These are phyloP conservation scores for Globodera rostochiensis DNA, from an alignment of 1,140 invertebrate species.

Conservation along the genomic window DNA sequence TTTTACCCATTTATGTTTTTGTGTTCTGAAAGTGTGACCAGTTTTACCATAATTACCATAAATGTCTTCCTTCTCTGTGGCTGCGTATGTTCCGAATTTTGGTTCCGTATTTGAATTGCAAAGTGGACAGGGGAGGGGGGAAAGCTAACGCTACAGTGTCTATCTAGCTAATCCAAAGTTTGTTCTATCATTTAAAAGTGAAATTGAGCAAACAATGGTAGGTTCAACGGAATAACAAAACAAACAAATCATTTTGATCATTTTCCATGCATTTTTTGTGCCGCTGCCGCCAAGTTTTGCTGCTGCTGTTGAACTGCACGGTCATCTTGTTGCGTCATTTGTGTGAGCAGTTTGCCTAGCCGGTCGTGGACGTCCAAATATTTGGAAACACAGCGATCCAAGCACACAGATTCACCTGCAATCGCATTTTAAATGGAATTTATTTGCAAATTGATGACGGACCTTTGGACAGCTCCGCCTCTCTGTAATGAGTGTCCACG, in stretches of 20 bases:
- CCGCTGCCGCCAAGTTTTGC: conserved; percentile 15
- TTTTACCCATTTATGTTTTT: no score
- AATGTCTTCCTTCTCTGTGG: no score
- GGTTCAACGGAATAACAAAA: not conserved
- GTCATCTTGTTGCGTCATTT: conserved; percentile 57
- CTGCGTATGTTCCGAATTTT: no score
- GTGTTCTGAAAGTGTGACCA: no score
- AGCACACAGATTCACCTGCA: conserved; percentile 46
- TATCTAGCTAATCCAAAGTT: no score
- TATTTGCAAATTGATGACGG: not conserved
- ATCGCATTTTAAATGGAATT: not conserved
- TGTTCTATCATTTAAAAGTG: no score
- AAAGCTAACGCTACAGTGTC: no score
- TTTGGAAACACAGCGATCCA: conserved; percentile 55
- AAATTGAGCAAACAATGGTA: not conserved
- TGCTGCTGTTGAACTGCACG: conserved; percentile 38
- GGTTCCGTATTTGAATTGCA: no score
- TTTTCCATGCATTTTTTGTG: conserved; percentile 17
- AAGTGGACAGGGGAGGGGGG: no score
- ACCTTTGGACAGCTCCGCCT: conserved; percentile 48
- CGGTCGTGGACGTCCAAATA: conserved; percentile 54
- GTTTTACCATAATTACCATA: no score
- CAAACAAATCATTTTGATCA: not conserved
- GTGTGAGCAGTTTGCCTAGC: conserved; percentile 52
- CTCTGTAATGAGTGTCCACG: conserved; percentile 45